These are phyloP conservation scores for Semotilus atromaculatus DNA, from an alignment of 2,797 vertebrate genomes.

Conservation along the genomic window DNA sequence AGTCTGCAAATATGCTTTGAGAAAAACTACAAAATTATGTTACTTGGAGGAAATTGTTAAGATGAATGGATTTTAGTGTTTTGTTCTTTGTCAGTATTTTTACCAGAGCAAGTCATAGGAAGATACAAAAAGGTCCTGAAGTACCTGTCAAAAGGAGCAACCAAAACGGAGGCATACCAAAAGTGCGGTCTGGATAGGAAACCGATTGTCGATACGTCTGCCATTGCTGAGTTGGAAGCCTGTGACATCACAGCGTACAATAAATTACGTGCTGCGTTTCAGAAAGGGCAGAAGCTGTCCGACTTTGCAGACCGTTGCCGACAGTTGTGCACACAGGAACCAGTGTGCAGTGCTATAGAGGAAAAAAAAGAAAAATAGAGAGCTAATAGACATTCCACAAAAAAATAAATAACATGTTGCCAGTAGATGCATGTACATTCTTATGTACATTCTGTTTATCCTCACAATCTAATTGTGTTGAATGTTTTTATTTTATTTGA, in stretches of 20 bases:
- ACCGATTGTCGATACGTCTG: not conserved
- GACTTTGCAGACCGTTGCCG: not conserved
- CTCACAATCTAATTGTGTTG: not conserved
- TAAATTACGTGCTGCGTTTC: not conserved
- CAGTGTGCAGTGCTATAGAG: not conserved
- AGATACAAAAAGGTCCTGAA: not conserved
- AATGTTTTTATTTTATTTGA: no score
- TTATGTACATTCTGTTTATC: not conserved
- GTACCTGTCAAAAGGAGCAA: not conserved
- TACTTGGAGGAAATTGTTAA: not conserved
- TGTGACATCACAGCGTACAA: not conserved
- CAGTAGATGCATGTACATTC: not conserved
- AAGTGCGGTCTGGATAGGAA: not conserved
- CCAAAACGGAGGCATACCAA: not conserved
- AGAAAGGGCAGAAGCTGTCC: not conserved
- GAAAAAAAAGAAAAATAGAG: not conserved
- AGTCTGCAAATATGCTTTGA: not conserved
- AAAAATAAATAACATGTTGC: not conserved
- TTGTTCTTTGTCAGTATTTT: conserved; percentile 20
- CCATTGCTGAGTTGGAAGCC: not conserved
- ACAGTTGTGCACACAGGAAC: not conserved
- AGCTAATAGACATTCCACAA: conserved; percentile 5
- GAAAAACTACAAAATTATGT: not conserved
- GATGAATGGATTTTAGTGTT: not conserved
- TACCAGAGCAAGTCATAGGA: not conserved